Conservation (phyloP, 2,113 vertebrate genomes). For the Eurystomus gularis region DNA sequence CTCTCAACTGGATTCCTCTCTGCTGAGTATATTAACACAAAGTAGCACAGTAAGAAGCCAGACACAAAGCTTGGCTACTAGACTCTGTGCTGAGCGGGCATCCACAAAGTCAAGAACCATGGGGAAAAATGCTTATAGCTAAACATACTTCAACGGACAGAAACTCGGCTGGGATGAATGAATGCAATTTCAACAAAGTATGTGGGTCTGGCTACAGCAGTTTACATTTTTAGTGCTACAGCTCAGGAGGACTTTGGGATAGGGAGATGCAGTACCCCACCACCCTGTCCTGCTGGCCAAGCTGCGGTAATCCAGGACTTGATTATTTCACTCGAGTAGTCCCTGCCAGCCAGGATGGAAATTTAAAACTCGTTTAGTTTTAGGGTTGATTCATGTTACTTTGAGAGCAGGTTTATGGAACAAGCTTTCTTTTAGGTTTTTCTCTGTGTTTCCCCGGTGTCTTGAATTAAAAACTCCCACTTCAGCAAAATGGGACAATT, state of each 20-base stretch:
- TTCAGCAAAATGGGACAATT: not conserved
- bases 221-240: not conserved
- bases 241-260: not conserved
- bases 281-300: not conserved
- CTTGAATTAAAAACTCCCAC: not conserved
- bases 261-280: not conserved
- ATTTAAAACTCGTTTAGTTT: not conserved
- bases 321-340: not conserved
- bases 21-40: accelerated
- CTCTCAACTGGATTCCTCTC: not conserved
- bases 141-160: not conserved
- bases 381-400: not conserved
- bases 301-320: not conserved
- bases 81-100: not conserved
- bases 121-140: not conserved
- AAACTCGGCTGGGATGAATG: not conserved
- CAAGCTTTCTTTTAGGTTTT: not conserved
- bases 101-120: not conserved
- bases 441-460: not conserved
- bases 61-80: not conserved
- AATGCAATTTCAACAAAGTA: not conserved
- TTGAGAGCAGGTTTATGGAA: not conserved
- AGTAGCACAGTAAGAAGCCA: not conserved
- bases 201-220: not conserved
- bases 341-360: not conserved